Conservation (phyloP, 2,888 invertebrate species). For the Glyphotaelius pellucidus region DNA sequence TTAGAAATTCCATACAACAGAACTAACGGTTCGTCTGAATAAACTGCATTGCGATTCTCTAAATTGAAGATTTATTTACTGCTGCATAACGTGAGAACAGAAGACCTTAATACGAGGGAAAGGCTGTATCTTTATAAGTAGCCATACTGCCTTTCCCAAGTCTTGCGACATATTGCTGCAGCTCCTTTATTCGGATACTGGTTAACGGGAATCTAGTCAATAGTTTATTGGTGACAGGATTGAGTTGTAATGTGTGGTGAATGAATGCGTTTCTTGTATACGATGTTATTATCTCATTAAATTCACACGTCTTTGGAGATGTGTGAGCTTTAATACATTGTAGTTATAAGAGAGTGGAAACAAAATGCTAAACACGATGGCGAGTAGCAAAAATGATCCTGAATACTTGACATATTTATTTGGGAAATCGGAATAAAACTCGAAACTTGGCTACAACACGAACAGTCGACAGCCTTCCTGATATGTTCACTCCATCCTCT, state of each 20-base stretch:
- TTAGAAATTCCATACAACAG: background rate
- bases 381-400: too few species aligned
- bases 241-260: background rate
- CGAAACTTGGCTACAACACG: too few species aligned
- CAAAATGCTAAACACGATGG: too few species aligned
- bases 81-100: conserved; percentile 15
- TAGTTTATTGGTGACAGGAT: conserved; percentile 2
- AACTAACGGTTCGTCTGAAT: background rate
- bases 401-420: too few species aligned
- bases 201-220: background rate
- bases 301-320: too few species aligned
- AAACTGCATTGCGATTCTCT: conserved; percentile 12
- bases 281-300: background rate
- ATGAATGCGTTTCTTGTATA: background rate
- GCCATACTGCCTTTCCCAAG: background rate
- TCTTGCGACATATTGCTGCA: background rate
- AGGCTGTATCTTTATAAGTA: conserved; percentile 13
- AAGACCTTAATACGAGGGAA: background rate
- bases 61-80: conserved; percentile 16
- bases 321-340: too few species aligned
- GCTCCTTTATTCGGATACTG: background rate
- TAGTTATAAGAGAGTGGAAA: too few species aligned
- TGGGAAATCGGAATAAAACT: too few species aligned
- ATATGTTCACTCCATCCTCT: too few species aligned
- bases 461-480: too few species aligned